Conservation (phyloP, 2,113 vertebrate species). For the Oryzias curvinotus region DNA sequence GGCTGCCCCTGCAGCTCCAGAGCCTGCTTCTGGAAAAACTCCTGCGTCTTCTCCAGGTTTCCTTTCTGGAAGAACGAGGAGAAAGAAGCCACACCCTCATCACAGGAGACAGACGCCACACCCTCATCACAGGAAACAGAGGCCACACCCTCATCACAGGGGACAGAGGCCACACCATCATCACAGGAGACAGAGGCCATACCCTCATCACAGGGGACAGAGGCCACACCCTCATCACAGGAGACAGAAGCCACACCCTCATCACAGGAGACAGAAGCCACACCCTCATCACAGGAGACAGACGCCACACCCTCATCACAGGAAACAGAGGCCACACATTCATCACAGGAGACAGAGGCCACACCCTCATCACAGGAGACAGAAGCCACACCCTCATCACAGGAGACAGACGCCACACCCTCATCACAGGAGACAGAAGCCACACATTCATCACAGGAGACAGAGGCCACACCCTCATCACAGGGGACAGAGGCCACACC, state of each 20-base stretch:
- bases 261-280: not conserved
- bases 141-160: not conserved
- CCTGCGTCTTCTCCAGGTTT: constrained; percentile 89
- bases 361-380: not conserved
- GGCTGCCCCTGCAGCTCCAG: constrained; percentile 88
- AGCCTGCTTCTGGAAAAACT: constrained; percentile 94
- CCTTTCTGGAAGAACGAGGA: constrained; percentile 70
- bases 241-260: not conserved
- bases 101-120: not conserved
- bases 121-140: not conserved
- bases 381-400: too few species aligned
- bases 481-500: not conserved
- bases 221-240: not conserved
- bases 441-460: not conserved
- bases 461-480: too few species aligned
- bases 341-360: not conserved
- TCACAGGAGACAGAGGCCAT: not conserved
- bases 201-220: not conserved
- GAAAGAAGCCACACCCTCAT: too few species aligned
- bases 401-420: not conserved
- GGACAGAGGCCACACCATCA: not conserved
- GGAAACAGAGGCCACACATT: not conserved
- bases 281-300: not conserved
- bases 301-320: too few species aligned
- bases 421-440: not conserved